Base-by-base conservation (phyloP, 2,888 invertebrate species). In the Thymelicus lineola region DNA sequence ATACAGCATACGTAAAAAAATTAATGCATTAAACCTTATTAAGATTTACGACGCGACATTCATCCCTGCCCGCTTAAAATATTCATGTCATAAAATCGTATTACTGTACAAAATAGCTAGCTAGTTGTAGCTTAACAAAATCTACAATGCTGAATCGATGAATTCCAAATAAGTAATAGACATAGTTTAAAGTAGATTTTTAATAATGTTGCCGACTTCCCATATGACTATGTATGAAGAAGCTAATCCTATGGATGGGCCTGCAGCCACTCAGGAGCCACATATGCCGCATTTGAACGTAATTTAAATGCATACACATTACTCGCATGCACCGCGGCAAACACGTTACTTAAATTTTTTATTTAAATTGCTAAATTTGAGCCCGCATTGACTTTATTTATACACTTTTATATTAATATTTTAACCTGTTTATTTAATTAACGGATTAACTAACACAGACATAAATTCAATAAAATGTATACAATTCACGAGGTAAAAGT, bases 251-350 rank as follows among this genome's bases (percentile, higher is more conserved):
- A 66, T 70, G 73, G 62, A 66, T 70, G 73, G 62, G 71, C 64
- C 75, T 75, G 72, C 76, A 62, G 14, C 72, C 74, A 70, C 74
- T 69, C 72, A 69, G 66, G 73, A 72, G 77, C 75, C 78, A 76
- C 79, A 77, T 77, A 75, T 83, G 84, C 80, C 81, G 82, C 88
- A 87, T 89, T 89, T 87, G 80, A 84, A 78, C 77, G 86, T 87
- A 87, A 89, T 89, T 88, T 89, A 89, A 88, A 89, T 90, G 88
- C 88, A 89, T 85, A 81, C 84, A 86, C 85, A 87, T 86, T 86
- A 88, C 87, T 83, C 80, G 82, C 77, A 79, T 79, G 75, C 48
- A 50, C 80, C 80, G 81, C 79, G 77, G 76, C 76, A 81, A 77
- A 82, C 81, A 73, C 74, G 84, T 86, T 84, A 84, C 83, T 82